phyloP scores from a whole-genome alignment of 2,888 invertebrate species.

The Venustoraphidia nigricollis region DNA sequence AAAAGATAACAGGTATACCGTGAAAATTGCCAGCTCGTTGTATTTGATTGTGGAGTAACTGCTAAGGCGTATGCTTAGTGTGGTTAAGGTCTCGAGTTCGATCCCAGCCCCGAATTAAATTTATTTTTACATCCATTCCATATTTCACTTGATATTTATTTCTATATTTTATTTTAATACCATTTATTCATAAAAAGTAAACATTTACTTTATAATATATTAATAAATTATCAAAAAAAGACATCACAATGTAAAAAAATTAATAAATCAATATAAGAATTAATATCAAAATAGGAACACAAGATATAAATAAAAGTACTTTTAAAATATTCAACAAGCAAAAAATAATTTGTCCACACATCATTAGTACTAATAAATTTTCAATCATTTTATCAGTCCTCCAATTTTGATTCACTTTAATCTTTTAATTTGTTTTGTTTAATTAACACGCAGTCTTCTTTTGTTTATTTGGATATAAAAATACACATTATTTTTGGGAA shows the following conservation, averaged over 20 bases:
- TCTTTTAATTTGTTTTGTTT: not conserved
- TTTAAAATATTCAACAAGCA: not conserved
- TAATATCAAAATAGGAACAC: not conserved
- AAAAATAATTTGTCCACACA: not conserved
- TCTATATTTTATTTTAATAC: no score
- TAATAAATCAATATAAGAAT: not conserved
- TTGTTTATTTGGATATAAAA: not conserved
- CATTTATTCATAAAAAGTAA: not conserved
- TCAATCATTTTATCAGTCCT: not conserved
- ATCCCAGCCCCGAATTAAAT: no score
- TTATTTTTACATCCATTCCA: no score
- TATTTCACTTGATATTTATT: no score
- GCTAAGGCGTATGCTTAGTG: no score
- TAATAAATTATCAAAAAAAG: not conserved
- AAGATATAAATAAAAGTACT: not conserved
- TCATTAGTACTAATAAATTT: not conserved
- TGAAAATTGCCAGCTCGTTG: no score
- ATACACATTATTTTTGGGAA: not conserved
- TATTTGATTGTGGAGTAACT: no score
- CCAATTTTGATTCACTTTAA: not conserved
- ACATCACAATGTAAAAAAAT: not conserved
- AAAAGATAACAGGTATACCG: no score
- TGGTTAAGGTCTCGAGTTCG: no score
- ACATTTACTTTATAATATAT: not conserved
- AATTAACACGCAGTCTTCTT: not conserved